These are phyloP conservation scores for Malurus splendens DNA, from an alignment of 2,797 vertebrate genomes.

Conservation along the genomic window DNA sequence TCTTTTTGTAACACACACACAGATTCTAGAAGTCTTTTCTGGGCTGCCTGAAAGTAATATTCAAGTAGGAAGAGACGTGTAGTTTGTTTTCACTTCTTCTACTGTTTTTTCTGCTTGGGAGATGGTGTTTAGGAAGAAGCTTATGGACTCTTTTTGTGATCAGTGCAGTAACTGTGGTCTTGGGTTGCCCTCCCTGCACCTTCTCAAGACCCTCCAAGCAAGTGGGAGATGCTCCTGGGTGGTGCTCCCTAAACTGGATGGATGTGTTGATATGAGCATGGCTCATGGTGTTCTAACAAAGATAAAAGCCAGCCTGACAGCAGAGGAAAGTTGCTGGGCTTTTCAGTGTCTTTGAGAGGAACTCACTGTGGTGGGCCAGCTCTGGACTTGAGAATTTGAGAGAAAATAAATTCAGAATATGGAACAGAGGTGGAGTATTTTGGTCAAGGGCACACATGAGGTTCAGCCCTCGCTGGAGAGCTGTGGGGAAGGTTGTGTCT, in stretches of 20 bases:
- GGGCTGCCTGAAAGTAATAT: background rate
- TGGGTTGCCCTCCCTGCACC: background rate
- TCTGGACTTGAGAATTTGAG: background rate
- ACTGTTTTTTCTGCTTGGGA: background rate
- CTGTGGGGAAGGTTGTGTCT: background rate
- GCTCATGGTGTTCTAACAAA: background rate
- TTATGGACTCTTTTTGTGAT: rapidly evolving
- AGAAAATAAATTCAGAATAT: background rate
- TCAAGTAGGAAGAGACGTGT: background rate
- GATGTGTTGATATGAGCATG: rapidly evolving
- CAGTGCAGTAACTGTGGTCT: background rate
- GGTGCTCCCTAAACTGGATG: background rate
- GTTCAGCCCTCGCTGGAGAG: background rate
- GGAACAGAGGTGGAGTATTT: background rate
- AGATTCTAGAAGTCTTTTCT: background rate
- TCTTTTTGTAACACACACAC: background rate
- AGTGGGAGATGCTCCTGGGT: background rate
- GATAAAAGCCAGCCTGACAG: background rate
- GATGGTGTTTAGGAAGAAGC: background rate
- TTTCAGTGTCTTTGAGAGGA: background rate
- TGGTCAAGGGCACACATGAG: background rate
- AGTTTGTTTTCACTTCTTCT: background rate
- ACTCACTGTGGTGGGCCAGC: background rate
- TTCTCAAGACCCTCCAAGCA: background rate
- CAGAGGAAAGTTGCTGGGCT: background rate